phyloP scores from a whole-genome alignment of 1,140 invertebrate species.

The Zaprionus africanus region DNA sequence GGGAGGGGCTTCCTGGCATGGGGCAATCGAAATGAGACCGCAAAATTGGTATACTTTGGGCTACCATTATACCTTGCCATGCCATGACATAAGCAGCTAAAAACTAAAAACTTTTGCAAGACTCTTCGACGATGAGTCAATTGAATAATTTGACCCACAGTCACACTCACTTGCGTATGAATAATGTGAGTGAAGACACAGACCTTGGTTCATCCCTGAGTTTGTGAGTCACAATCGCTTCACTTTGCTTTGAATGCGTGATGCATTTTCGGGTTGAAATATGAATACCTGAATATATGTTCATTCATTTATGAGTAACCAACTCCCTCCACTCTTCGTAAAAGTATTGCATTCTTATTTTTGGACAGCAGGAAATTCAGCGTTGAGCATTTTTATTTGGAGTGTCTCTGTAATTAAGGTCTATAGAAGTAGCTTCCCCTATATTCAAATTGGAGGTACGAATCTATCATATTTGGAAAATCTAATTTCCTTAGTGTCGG shows the following conservation, averaged over 20 bases:
- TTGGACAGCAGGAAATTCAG: conserved; percentile 38
- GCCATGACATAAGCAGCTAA: conserved; percentile 69
- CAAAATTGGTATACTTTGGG: conserved; percentile 37
- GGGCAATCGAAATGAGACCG: neutral
- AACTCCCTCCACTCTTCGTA: neutral
- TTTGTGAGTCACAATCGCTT: conserved; percentile 28
- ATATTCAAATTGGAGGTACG: conserved; percentile 14
- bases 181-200: conserved; percentile 12
- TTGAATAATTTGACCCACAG: conserved; percentile 48
- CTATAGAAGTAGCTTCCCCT: conserved; percentile 21
- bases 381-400: conserved; percentile 2
- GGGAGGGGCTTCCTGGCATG: neutral
- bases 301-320: conserved; percentile 20
- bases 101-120: conserved; percentile 40
- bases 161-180: conserved; percentile 9
- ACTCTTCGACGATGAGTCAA: conserved; percentile 63
- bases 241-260: conserved; percentile 21
- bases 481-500: conserved; percentile 29
- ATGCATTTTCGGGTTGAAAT: conserved; percentile 29
- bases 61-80: conserved; percentile 3
- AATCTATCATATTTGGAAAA: conserved; percentile 23
- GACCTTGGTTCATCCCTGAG: conserved; percentile 20
- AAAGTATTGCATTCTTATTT: conserved; percentile 30
- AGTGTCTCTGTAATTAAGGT: conserved; percentile 30
- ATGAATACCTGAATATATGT: conserved; percentile 25